Percentiles rank a stretch among this genome's conserved stretches.
phyloP scores from a whole-genome alignment of 2,888 invertebrate genomes.

The Lithodes maja region DNA sequence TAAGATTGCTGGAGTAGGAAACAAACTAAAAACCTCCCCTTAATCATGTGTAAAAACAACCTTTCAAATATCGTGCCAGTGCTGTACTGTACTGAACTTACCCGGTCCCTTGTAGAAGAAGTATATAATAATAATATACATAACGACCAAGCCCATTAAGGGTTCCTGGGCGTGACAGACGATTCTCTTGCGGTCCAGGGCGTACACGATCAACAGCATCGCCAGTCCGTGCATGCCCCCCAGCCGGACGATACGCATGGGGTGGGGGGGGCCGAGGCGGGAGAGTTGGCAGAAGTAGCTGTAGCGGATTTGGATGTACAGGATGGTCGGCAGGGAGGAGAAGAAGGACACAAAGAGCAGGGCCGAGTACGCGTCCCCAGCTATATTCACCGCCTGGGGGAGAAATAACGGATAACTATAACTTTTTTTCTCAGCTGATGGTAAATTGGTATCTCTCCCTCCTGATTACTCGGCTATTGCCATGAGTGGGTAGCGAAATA shows the following conservation, averaged over 20 bases:
- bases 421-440: too few relatives aligned
- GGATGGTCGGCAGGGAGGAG: conserved; percentile 46
- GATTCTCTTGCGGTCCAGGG: conserved; percentile 62
- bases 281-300: conserved; percentile 62
- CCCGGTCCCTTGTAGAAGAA: conserved; percentile 68
- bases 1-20: too few relatives aligned
- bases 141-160: conserved; percentile 64
- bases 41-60: too few relatives aligned
- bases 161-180: conserved; percentile 68
- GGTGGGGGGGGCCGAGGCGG: conserved; percentile 48
- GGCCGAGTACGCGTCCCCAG: conserved; percentile 62
- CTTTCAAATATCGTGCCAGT: too few relatives aligned
- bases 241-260: conserved; percentile 20
- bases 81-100: too few relatives aligned
- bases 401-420: too few relatives aligned
- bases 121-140: conserved; percentile 67
- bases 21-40: too few relatives aligned
- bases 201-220: conserved; percentile 48
- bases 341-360: conserved; percentile 59
- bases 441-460: too few relatives aligned
- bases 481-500: too few relatives aligned
- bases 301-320: conserved; percentile 54
- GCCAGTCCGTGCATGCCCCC: conserved; percentile 60
- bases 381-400: conserved; percentile 61
- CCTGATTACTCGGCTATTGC: too few relatives aligned